Conservation (phyloP, 2,888 invertebrate species). For the Caenorhabditis drosophilae region DNA sequence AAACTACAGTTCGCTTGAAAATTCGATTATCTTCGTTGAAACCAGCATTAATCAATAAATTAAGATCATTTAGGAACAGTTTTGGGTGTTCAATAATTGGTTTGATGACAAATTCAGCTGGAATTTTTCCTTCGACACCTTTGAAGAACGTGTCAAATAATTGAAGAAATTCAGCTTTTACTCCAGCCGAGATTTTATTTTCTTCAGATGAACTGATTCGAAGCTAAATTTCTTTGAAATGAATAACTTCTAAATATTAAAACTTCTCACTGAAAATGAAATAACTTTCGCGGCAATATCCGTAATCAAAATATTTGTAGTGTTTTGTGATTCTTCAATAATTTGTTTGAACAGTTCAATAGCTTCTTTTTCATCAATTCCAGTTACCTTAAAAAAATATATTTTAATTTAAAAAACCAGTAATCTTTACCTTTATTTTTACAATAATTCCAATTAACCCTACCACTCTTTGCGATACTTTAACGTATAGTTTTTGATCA, state of each 20-base stretch:
- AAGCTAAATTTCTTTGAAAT: slow-evolving; percentile 11
- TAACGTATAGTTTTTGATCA: slow-evolving; percentile 36
- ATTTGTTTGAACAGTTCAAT: slow-evolving; percentile 18
- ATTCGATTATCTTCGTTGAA: slow-evolving; percentile 50
- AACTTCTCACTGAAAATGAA: slow-evolving; percentile 22
- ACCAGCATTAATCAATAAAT: slow-evolving; percentile 36
- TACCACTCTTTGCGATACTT: slow-evolving; percentile 23
- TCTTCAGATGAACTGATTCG: slow-evolving; percentile 13
- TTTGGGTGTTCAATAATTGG: slow-evolving; percentile 35
- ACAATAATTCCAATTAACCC: slow-evolving; percentile 27
- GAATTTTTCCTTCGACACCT: slow-evolving; percentile 33
- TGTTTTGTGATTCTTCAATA: slow-evolving; percentile 21
- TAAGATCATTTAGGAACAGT: slow-evolving; percentile 38
- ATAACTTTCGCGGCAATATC: slow-evolving; percentile 21
- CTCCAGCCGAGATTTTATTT: neutral
- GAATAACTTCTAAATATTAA: neutral
- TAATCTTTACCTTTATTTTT: no score
- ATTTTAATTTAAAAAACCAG: no score
- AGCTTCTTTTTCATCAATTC: slow-evolving; percentile 15
- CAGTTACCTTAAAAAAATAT: no score
- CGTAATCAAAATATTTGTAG: slow-evolving; percentile 18
- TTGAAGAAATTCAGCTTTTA: slow-evolving; percentile 26
- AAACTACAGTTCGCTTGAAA: slow-evolving; percentile 44
- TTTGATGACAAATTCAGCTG: slow-evolving; percentile 32
- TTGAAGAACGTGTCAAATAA: slow-evolving; percentile 25